Base-by-base conservation (phyloP, 2,113 vertebrate species). In the Baryphthengus martii region DNA sequence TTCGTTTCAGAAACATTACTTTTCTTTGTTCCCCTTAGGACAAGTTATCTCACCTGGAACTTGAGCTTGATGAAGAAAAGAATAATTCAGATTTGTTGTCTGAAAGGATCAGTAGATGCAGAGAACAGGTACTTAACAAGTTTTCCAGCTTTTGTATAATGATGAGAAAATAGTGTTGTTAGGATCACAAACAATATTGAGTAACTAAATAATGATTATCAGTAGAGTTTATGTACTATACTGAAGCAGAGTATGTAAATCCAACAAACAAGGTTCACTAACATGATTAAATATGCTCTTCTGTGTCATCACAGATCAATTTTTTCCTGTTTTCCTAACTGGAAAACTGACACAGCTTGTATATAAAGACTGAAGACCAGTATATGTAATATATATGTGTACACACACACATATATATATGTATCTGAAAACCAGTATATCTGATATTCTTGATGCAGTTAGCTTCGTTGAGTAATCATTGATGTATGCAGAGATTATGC, bases 41-140 rank as follows among this genome's bases (percentile, higher is more conserved):
- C 89, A 99, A 99, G 94, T 67, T 99, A 52, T 96, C 96, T 91
- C 98, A 99, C 82, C 95, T 99, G 96, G 98, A 99, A 97, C 49
- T 99, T 86, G 98, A 99, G 92, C 98, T 99, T 70, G 99, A 99
- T 31, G 99, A 99, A 96, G 99, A 99, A 96, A 98, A 98, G 96
- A 98, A 97, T 71, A 99, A 98, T 74, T 99, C 99, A 0, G 99
- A 99, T 92, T 96, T 99, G 95, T 97, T 99, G 94, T 99, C 99
- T 37, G 98, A 99, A 93, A 98, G 99, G 95, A 98, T 99, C 90
- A 96, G 98, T 88, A 94, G 99, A 90, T 98, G 99, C 96, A 98
- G 99, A 97, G 99, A 99, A 72, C 99, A 99, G 99, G 99, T 99
- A 97, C 85, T 94, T 66, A 53, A 31, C 25, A 55, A 85, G 7